Base-by-base conservation (phyloP, 2,888 invertebrate genomes). In the Ptychoptera contaminata region DNA sequence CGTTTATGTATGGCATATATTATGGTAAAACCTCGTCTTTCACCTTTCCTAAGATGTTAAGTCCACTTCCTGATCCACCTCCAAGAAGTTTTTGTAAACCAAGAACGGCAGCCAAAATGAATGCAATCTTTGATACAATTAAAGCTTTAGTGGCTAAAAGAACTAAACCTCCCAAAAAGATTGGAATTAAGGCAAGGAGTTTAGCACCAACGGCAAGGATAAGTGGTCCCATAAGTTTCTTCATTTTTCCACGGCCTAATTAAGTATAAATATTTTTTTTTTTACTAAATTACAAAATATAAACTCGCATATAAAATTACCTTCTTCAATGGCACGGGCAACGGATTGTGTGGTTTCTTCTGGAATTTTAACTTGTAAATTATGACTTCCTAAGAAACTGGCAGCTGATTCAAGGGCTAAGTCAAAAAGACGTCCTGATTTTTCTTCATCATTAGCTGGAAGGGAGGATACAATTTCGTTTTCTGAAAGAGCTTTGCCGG, bases 81-180 rank as follows among this genome's bases (percentile, higher is more conserved):
- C 74, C 70, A 53, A 80, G 63, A 42, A 81, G 66, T 54, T 76
- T 81, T 55, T 82, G 80, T 51, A 82, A 68, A 6, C 80, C 79
- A 42, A 83, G 58, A 29, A 82, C 69, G 0, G 79, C 74, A 16
- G 83, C 82, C 36, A 84, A 66, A 42, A 85, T 61, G 50, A 87
- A 74, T 2, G 87, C 86, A 46, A 86, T 65, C 61, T 86, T 87
- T 41, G 84, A 79, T 11, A 86, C 73, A 50, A 86, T 69, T 45
- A 85, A 63, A 29, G 86, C 86, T 65, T 86, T 87, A 38, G 79
- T 70, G 16, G 82, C 79, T 51, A 86, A 62, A 15, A 86, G 68
- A 1, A 78, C 79, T 1, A 86, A 67, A 40, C 77, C 79, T 14
- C 80, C 82, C 49, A 86, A 70, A 14, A 82, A 62, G 8, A 85